Evolutionary conservation across 2,113 vertebrate species (phyloP).

Genomic region (Thalassoma bifasciatum): DNA sequence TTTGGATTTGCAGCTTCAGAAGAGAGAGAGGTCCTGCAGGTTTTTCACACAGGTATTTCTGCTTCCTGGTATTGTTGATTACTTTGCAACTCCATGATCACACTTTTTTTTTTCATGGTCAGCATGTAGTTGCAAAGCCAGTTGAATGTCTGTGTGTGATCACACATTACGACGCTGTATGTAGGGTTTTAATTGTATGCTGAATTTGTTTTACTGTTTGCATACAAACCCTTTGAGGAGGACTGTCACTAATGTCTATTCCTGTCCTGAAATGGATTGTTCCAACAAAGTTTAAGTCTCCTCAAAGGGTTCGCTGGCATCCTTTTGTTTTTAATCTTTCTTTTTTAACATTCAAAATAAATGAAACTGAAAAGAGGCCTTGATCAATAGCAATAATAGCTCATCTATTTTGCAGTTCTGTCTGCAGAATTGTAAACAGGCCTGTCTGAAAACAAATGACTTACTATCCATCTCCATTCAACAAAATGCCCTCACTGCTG

Average conservation of each 20-base stretch:
- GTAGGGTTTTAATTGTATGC: constrained; percentile 5
- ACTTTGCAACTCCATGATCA: constrained; percentile 49
- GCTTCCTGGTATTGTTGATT: constrained; percentile 62
- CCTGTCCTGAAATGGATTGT: neutral
- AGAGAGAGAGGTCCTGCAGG: constrained; percentile 84
- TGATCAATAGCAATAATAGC: constrained; percentile 74
- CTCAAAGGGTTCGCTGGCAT: constrained; percentile 58
- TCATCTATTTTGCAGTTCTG: constrained; percentile 62
- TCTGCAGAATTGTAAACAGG: constrained; percentile 64
- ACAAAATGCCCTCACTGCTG: constrained; percentile 37
- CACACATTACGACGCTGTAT: constrained; percentile 35
- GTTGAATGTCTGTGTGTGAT: constrained; percentile 33
- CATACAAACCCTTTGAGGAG: constrained; percentile 66
- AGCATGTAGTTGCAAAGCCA: constrained; percentile 65
- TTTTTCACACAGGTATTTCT: constrained; percentile 82
- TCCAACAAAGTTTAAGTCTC: constrained; percentile 44
- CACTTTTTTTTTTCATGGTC: constrained; percentile 29
- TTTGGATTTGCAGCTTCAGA: constrained; percentile 84
- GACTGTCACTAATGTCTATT: neutral
- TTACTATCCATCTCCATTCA: constrained; percentile 65
- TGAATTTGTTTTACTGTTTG: constrained; percentile 44
- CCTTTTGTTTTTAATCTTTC: constrained; percentile 52
- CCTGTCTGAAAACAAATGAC: constrained; percentile 54
- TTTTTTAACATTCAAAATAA: constrained; percentile 45
- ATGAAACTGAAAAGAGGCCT: constrained; percentile 58